Evolutionary conservation across 2,888 invertebrate genomes (phyloP), one percentile per base, ranked within the genome.

Genomic region (Phyllotreta cruciferae): DNA sequence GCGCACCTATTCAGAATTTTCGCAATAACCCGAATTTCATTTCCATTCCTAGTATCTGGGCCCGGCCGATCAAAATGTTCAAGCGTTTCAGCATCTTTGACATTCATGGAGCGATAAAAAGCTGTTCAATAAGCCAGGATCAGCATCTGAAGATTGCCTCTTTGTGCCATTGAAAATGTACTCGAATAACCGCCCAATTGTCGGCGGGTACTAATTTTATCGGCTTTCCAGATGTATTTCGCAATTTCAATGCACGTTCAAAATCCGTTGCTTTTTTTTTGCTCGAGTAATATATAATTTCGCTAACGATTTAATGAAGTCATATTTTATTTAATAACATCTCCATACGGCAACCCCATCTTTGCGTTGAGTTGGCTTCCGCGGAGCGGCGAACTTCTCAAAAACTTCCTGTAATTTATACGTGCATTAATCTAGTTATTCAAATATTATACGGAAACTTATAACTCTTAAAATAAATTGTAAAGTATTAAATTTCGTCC

Each of bases 61-160:
- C 45, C 49, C 49, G 9, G 56, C 2, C 53, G 57, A 57, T 62
- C 62, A 62, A 62, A 44, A 62, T 53, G 53, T 57, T 62, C 57
- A 52, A 49, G 56, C 50, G 45, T 56, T 50, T 57, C 39, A 53
- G 57, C 44, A 62, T 57, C 45, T 57, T 62, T 53, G 56, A 62
- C 53, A 62, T 62, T 62, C 57, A 52, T 58, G 58, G 53, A 24
- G 56, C 57, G 62, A 62, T 62, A 62, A 62, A 62, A 62, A 62
- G 56, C 62, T 34, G 39, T 34, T 57, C 62, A 62, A 57, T 62
- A 53, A 62, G 57, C 56, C 45, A 44, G 62, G 62, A 62, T 57
- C 42, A 50, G 34, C 49, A 57, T 57, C n/a, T 54, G 10, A 24
- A 54, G 54, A 57, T 57, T 57, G 49, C 49, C 57, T 49, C 39